These are phyloP conservation scores for Tipula lateralis DNA, from an alignment of 2,888 invertebrate genomes.

Conservation along the genomic window DNA sequence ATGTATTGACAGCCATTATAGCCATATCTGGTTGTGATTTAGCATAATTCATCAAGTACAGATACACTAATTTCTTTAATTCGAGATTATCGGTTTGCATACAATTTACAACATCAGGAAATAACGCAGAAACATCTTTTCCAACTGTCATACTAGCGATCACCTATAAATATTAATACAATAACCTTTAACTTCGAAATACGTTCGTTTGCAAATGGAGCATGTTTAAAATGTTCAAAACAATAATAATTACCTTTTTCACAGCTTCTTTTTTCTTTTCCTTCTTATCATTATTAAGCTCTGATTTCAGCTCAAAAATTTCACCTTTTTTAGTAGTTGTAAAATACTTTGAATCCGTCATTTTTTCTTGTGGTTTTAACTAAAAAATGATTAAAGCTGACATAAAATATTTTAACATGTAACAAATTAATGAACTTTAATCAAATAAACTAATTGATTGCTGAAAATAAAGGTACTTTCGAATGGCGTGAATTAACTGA, in stretches of 20 bases:
- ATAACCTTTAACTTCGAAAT: too few relatives aligned
- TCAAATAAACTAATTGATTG: too few relatives aligned
- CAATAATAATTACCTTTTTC: conserved; percentile 84
- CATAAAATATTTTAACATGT: too few relatives aligned
- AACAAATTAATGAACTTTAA: too few relatives aligned
- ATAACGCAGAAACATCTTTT: conserved; percentile 96
- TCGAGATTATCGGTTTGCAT: conserved; percentile 99
- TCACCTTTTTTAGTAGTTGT: conserved; percentile 99
- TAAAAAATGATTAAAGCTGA: too few relatives aligned
- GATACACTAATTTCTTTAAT: conserved; percentile 95
- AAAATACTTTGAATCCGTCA: conserved; percentile 99
- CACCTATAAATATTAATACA: conserved; percentile 58
- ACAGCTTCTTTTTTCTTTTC: conserved; percentile 99
- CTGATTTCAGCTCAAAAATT: conserved; percentile 98
- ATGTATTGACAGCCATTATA: conserved; percentile 99
- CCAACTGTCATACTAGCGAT: conserved; percentile 99
- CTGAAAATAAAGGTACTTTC: too few relatives aligned
- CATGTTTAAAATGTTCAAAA: neutral
- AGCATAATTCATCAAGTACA: conserved; percentile 99
- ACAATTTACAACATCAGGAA: conserved; percentile 99
- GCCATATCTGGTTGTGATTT: conserved; percentile 99
- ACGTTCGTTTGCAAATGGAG: neutral
- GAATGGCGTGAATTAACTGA: too few relatives aligned
- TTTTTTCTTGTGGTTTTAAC: too few relatives aligned
- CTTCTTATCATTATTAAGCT: conserved; percentile 98